phyloP scores from a whole-genome alignment of 1,140 invertebrate genomes.

The Trichonephila clavata region DNA sequence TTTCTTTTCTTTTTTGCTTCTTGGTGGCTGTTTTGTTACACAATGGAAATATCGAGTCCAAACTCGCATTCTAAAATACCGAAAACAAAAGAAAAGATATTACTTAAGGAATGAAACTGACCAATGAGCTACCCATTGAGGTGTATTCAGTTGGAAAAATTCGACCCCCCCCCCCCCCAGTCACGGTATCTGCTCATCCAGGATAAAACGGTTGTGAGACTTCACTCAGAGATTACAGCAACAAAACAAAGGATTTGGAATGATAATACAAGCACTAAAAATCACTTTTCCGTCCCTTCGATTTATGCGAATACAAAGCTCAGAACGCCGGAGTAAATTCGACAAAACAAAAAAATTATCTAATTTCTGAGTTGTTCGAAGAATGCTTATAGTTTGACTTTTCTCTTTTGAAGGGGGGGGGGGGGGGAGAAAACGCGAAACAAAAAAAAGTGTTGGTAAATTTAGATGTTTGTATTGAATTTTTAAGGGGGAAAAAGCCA shows the following conservation, averaged over 20 bases:
- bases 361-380: neutral
- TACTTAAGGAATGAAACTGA: conserved; percentile 16
- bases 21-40: conserved; percentile 9
- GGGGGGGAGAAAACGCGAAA: neutral
- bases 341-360: neutral
- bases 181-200: conserved; percentile 25
- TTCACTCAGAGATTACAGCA: neutral
- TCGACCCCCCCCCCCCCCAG: too few species aligned
- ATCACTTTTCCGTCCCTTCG: conserved; percentile 37
- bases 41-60: conserved; percentile 26
- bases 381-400: neutral
- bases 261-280: conserved; percentile 6
- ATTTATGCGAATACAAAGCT: neutral
- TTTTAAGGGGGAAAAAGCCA: neutral
- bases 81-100: conserved; percentile 28
- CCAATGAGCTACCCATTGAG: neutral
- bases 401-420: too few species aligned
- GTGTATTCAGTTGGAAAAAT: conserved; percentile 10
- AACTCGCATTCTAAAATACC: neutral
- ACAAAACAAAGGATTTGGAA: conserved; percentile 13
- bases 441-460: too few species aligned
- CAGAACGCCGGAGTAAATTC: neutral
- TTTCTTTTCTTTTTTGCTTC: neutral
- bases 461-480: neutral
- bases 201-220: conserved; percentile 33